Base-by-base conservation (phyloP, 2,113 vertebrate genomes). In the Grammomys surdaster region DNA sequence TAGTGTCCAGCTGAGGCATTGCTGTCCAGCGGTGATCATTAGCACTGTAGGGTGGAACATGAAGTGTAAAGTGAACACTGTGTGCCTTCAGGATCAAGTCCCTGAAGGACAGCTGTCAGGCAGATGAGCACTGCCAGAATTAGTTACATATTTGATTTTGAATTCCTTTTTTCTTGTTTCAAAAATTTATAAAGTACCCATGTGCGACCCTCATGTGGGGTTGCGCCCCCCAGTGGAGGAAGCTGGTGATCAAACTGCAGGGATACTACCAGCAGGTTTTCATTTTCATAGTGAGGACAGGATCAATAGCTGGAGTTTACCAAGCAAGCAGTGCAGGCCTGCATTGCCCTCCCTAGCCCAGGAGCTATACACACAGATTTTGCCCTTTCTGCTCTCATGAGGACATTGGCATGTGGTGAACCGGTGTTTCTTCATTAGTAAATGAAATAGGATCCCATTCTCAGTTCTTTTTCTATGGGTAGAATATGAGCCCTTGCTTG, bases 31-130 rank as follows among this genome's bases (percentile, higher is more conserved):
- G 7, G 12, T 7, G 31, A 19, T 26, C 40, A 17, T 2, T 31
- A 33, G 6, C 65, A 3, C 4, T 8, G 5, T 12, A 12, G 7
- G 6, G 1, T 43, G n/a, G 40, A 9, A 4, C 24, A 6, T 0
- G 20, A 60, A n/a, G n/a, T 14, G 13, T 24, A 40, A 4, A 60
- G 80, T 24, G 81, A 28, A 14, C n/a, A 9, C 36, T 10, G 14
- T 12, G 43, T 2, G 28, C 17, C 17, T 31, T 48, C 60, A 48
- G 40, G 43, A 20, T 51, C 82, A 67, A 48, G 43, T 22, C 26
- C 16, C 31, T 33, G 26, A 48, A 70, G 65, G 26, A 3, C 28
- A 5, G 28, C n/a, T 88, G 3, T 51, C 48, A 48, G 1, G 6
- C 12, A 16, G 43, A 63, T 33, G 40, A 24, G 63, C 60, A 36